Base-by-base conservation (phyloP, 2,797 vertebrate genomes). In the Helarctos malayanus region DNA sequence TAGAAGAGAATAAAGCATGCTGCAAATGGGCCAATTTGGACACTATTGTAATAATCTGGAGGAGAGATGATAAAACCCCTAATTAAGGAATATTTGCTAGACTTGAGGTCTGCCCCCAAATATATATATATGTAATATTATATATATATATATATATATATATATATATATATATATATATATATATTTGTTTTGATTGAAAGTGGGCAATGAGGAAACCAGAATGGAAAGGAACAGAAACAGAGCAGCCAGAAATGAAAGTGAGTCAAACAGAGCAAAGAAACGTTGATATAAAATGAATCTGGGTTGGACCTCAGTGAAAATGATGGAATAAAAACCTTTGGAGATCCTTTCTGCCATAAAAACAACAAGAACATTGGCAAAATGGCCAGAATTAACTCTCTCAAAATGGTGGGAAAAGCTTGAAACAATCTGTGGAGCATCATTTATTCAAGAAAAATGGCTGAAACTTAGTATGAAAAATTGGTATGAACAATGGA, bases 361-460 rank as follows among this genome's bases (percentile, higher is more conserved):
- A 65, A 95, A 92, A 47, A 13, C 32, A 38, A 1, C n/a, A 63
- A 81, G 27, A 75, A 87, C 21, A 38, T 5, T 71, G 23, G 18
- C n/a, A 95, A 63, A 49, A 61, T 54, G 23, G 45, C 69, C 41
- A 65, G 13, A 95, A 87, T 78, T 19, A 84, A 81, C 25, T 35
- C 59, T 92, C 49, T 87, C 7, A 83, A 47, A 86, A 41, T 10
- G 65, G 10, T 59, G 18, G 7, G 85, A 89, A 96, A 94, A 14
- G 1, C 25, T 91, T 73, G 29, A 19, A 95, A 65, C 87, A 84
- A 80, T 54, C 7, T 27, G 5, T n/a, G 45, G 7, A 76, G n/a
- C 19, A 57, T 52, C 45, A 75, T 75, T 91, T 85, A 56, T 63
- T 91, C 56, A 87, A 95, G 45, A 38, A 91, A 93, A 92, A 54